Percentiles rank a stretch among this genome's conserved stretches.
Conservation (phyloP, 2,113 vertebrate species). For the Tupaia chinensis region DNA sequence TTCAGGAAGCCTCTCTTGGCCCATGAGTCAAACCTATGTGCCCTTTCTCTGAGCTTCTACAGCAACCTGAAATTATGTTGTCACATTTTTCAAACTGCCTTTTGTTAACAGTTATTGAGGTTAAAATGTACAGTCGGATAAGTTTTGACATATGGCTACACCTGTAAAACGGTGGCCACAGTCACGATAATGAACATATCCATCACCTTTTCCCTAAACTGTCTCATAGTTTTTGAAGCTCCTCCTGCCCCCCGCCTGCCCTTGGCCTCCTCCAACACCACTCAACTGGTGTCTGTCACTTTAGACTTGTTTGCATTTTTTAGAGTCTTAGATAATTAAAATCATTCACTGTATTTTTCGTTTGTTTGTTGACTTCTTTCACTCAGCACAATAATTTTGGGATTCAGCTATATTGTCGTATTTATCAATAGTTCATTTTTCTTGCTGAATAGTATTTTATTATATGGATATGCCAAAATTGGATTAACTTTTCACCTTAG, state of each 20-base stretch:
- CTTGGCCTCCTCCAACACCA: neutral
- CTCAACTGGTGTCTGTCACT: neutral
- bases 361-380: neutral
- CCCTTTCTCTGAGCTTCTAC: neutral
- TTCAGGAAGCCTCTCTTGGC: neutral
- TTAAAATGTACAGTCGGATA: neutral
- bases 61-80: neutral
- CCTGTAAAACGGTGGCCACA: neutral
- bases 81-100: neutral
- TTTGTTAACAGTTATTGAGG: neutral
- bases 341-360: neutral
- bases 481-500: slow-evolving; percentile 3
- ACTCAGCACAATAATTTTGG: slow-evolving; percentile 17
- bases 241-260: fast-evolving
- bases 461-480: neutral
- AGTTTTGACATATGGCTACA: neutral
- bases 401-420: neutral
- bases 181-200: neutral
- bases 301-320: neutral
- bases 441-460: neutral
- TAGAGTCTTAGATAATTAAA: slow-evolving; percentile 9
- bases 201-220: neutral
- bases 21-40: neutral
- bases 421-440: neutral
- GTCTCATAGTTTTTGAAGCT: neutral